Base-by-base conservation (phyloP, 1,140 invertebrate species). In the Maniola jurtina region DNA sequence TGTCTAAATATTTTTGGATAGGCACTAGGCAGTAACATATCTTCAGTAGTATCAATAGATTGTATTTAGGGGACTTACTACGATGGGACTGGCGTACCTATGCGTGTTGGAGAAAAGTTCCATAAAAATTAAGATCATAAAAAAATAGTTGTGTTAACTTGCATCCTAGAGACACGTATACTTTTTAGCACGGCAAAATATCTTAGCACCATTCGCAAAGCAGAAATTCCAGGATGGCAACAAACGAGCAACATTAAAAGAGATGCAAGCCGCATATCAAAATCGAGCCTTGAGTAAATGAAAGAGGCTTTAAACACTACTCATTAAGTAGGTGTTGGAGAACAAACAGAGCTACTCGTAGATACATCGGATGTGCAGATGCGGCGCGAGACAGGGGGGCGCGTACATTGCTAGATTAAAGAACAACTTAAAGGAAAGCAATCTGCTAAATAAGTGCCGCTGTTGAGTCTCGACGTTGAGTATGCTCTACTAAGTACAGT, bases 361-460 rank as follows among this genome's bases (percentile, higher is more conserved):
- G 54, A 55, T 55, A 55, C 54, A 55, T 55, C 54, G 54, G 54
- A 34, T 55, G 54, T 55, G 54, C 54, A 55, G 54, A 55, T 55
- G 54, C 54, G 76, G 75, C 75, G 78, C 62, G 73, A 77, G 64
- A 70, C 62, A 54, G 60, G 66, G 50, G 68, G 45, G 52, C 58
- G 45, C 63, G 72, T 71, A 55, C 81, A 85, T 84, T 73, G 79
- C 85, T 83, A 85, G 83, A 91, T 91, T 91, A 91, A 91, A 91
- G 88, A 90, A 91, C 83, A 90, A 87, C 90, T 91, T 90, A 89
- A 90, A 90, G 86, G 88, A 86, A 91, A 91, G 90, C 90, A 91
- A 91, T 91, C 89, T 90, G 88, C 90, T 91, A 91, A 90, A 91
- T 91, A 91, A 90, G 88, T 86, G 80, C 80, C 76, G 77, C 73